Evolutionary conservation across 1,140 invertebrate species (phyloP), one percentile per base, ranked within the genome.

Genomic region (Sycophila sp.): DNA sequence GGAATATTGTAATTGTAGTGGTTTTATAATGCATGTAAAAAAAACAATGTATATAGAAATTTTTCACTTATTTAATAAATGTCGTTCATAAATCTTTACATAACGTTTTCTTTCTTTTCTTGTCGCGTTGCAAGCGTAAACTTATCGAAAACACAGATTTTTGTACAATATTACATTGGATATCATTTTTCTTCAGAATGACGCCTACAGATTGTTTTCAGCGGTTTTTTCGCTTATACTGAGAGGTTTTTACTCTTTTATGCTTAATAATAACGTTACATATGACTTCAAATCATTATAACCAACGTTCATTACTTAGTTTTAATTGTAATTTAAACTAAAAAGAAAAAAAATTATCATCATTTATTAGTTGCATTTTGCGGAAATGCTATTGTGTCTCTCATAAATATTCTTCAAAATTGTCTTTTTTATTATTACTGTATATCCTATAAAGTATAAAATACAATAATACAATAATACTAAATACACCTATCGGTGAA

Each of bases 41-140:
- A n/a, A 32, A 69, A 69, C 65, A 59, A 71, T 77, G 67, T 78
- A 77, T 77, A 76, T 79, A 78, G 66, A 73, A 65, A 72, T 76
- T 78, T 74, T 78, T 79, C 74, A 78, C 77, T 75, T 72, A 71
- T 77, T 78, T 77, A 73, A 79, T 78, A 79, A 75, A 67, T 76
- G 63, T 74, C 32, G 73, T 71, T 77, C 73, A 45, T 74, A 73
- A 74, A 71, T 74, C 28, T 55, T 65, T 75, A 76, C 75, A 77
- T 75, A 67, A 69, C 71, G 63, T 73, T 66, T 45, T 62, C 69
- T 56, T 70, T 70, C 58, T 56, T 66, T 71, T 64, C 62, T 64
- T 59, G 62, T 59, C 40, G 51, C 55, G 42, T 59, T 59, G 60
- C 62, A 71, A 59, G 69, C 69, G 55, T 59, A 71, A 71, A 71